These are phyloP conservation scores for Acanthornis magna DNA, from an alignment of 2,797 vertebrate species.

Conservation along the genomic window DNA sequence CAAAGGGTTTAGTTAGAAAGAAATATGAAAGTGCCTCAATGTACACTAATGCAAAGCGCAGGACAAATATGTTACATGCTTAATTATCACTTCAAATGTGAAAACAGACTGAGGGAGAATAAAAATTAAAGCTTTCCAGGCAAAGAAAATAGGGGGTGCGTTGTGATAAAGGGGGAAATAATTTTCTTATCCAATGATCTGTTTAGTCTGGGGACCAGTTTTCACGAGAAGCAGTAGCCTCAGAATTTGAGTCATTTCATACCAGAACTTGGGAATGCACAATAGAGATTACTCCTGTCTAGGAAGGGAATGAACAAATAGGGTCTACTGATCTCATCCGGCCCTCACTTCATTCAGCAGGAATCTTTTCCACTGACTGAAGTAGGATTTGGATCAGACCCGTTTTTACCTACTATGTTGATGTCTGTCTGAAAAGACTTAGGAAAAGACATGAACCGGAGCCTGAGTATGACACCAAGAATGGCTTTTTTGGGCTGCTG, in stretches of 20 bases:
- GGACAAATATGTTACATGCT: neutral
- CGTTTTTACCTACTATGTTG: slow-evolving; percentile 2
- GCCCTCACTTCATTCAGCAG: slow-evolving; percentile 30
- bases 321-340: neutral
- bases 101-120: neutral
- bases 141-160: neutral
- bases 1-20: neutral
- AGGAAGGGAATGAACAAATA: slow-evolving; percentile 10
- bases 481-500: slow-evolving; percentile 5
- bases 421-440: slow-evolving; percentile 25
- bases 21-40: neutral
- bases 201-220: neutral
- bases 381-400: slow-evolving; percentile 3
- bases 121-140: neutral
- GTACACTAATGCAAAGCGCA: neutral
- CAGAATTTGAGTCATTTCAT: slow-evolving; percentile 18
- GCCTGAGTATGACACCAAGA: neutral
- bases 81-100: neutral
- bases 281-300: neutral
- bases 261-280: slow-evolving; percentile 1
- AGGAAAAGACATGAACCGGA: neutral
- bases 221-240: neutral
- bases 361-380: slow-evolving; percentile 48
- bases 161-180: neutral
- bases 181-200: slow-evolving; percentile 17